A percentile compares a stretch with the other conserved stretches of the same genome.
phyloP scores from a whole-genome alignment of 37 sponge, comb jelly and placozoan genomes.

The Crambe crambe region DNA sequence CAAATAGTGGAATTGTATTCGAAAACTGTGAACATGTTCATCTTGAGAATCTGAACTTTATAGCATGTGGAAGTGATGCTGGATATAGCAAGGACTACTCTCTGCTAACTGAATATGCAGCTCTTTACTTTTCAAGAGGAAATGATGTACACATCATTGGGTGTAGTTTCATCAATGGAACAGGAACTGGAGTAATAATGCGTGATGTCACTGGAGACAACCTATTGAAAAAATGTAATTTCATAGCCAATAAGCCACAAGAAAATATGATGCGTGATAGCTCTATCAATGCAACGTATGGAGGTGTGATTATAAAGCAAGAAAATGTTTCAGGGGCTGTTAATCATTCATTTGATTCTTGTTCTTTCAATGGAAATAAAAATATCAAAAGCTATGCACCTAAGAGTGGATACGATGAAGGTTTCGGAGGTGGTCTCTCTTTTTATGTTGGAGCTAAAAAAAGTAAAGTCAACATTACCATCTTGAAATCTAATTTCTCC shows the following conservation, averaged over 20 bases:
- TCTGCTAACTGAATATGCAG: background rate
- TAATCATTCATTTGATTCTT: background rate
- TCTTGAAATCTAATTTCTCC: background rate
- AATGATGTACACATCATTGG: background rate
- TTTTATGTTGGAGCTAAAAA: background rate
- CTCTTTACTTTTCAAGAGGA: background rate
- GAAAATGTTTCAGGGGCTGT: no score
- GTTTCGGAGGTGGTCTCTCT: background rate
- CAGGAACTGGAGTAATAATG: slow-evolving; percentile 1
- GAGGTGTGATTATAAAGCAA: background rate
- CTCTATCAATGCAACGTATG: background rate
- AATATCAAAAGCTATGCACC: background rate
- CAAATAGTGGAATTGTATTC: background rate
- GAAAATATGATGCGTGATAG: background rate
- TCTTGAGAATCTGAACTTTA: background rate
- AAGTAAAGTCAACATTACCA: background rate
- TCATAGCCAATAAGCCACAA: background rate
- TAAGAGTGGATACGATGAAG: background rate
- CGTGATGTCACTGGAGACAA: background rate
- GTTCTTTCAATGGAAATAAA: background rate
- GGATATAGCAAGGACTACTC: background rate
- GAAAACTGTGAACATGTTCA: background rate
- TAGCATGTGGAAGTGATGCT: background rate
- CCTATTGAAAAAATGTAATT: background rate
- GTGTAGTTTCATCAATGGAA: background rate